Percentiles rank a stretch among this genome's conserved stretches.
Evolutionary conservation across 35 echinoderm and acorn worm species (phyloP).

Genomic region (Stichopus chloronotus): DNA sequence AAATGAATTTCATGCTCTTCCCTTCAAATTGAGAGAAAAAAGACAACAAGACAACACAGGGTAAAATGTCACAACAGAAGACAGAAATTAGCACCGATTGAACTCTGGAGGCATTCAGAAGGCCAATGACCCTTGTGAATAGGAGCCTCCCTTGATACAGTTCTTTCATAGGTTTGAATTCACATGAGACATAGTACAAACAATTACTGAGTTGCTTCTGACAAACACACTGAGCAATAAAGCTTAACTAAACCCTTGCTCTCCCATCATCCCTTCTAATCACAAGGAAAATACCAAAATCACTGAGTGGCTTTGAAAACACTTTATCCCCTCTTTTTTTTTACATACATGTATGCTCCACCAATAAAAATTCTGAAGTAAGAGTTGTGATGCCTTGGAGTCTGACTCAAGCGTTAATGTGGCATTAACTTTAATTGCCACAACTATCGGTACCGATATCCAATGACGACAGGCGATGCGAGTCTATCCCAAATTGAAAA

Average conservation of each 20-base stretch:
- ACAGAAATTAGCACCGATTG: neutral
- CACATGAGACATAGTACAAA: slow-evolving; percentile 2
- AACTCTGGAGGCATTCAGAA: neutral
- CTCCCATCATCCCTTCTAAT: neutral
- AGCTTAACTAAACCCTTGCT: neutral
- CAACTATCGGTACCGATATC: slow-evolving; percentile 10
- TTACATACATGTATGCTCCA: neutral
- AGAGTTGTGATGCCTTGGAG: neutral
- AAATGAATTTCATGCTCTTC: too few relatives aligned
- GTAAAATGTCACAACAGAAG: neutral
- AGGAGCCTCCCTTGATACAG: neutral
- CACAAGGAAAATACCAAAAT: neutral
- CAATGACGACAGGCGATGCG: neutral
- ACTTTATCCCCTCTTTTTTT: neutral
- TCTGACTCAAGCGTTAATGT: slow-evolving; percentile 27
- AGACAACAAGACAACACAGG: too few relatives aligned
- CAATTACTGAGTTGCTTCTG: slow-evolving; percentile 37
- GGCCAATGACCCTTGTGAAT: neutral
- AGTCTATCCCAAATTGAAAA: neutral
- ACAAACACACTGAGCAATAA: neutral
- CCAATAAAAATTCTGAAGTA: slow-evolving; percentile 4
- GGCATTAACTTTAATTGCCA: slow-evolving; percentile 43
- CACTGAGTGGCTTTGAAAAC: neutral
- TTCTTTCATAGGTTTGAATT: neutral
- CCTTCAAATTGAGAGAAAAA: too few relatives aligned